Conservation (phyloP, 2,797 vertebrate genomes). For the Halcyon badia region DNA sequence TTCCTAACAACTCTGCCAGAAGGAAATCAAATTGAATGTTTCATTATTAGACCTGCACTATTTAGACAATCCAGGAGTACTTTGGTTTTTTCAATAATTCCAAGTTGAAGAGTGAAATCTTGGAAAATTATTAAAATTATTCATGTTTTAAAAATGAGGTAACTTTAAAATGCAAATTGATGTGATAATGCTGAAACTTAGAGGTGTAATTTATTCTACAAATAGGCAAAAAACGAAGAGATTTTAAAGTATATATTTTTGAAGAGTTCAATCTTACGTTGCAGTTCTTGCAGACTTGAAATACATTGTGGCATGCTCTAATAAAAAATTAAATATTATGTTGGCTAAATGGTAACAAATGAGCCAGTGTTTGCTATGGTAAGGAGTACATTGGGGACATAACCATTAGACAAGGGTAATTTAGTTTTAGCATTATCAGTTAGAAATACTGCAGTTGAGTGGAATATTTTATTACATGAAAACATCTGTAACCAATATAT, state of each 20-base stretch:
- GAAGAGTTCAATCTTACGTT: background rate
- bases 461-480: slow-evolving; percentile 75
- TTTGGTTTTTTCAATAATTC: background rate
- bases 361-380: slow-evolving; percentile 57
- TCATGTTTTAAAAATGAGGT: slow-evolving; percentile 43
- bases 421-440: slow-evolving; percentile 76
- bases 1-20: background rate
- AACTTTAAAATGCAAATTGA: slow-evolving; percentile 48
- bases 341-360: slow-evolving; percentile 64
- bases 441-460: slow-evolving; percentile 73
- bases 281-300: slow-evolving; percentile 2
- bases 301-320: background rate
- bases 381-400: slow-evolving; percentile 60
- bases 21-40: background rate
- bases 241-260: background rate
- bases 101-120: slow-evolving; percentile 18
- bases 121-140: slow-evolving; percentile 32
- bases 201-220: slow-evolving; percentile 13
- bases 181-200: slow-evolving; percentile 10
- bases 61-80: background rate
- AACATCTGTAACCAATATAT: slow-evolving; percentile 79
- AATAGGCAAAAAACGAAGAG: background rate
- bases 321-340: slow-evolving; percentile 24
- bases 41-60: background rate
- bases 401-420: slow-evolving; percentile 76